phyloP scores from a whole-genome alignment of 2,888 invertebrate genomes.

The Apotomis capreana region DNA sequence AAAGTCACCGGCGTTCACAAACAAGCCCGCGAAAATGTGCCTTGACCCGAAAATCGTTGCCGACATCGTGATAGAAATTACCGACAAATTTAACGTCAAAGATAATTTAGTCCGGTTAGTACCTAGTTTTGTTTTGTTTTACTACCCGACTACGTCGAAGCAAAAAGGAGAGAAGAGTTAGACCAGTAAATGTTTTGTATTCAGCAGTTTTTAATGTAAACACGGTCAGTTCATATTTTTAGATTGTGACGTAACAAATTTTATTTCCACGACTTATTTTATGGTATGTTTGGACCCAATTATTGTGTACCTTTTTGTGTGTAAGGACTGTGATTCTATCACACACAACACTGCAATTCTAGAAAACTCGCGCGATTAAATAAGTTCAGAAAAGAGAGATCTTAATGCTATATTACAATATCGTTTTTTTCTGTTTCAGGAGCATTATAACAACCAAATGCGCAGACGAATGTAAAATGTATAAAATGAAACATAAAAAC shows the following conservation, averaged over 20 bases:
- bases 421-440: conserved; percentile 57
- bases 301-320: too few species aligned
- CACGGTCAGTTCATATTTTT: too few species aligned
- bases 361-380: too few species aligned
- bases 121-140: neutral
- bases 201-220: too few species aligned
- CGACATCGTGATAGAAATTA: conserved; percentile 83
- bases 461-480: conserved; percentile 86
- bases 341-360: too few species aligned
- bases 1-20: conserved; percentile 80
- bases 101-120: conserved; percentile 79
- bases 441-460: conserved; percentile 85
- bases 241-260: too few species aligned
- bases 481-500: conserved; percentile 69
- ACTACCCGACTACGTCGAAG: too few species aligned
- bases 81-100: conserved; percentile 73
- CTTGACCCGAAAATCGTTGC: conserved; percentile 81
- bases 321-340: too few species aligned
- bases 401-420: neutral
- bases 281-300: neutral
- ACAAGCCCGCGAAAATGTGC: conserved; percentile 76
- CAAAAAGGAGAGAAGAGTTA: too few species aligned
- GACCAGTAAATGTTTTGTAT: too few species aligned
- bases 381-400: too few species aligned
- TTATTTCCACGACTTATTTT: too few species aligned